A percentile compares a stretch with the other conserved stretches of the same genome.
Evolutionary conservation across 2,797 vertebrate genomes (phyloP).

Genomic region (Acanthurus lineatus): DNA sequence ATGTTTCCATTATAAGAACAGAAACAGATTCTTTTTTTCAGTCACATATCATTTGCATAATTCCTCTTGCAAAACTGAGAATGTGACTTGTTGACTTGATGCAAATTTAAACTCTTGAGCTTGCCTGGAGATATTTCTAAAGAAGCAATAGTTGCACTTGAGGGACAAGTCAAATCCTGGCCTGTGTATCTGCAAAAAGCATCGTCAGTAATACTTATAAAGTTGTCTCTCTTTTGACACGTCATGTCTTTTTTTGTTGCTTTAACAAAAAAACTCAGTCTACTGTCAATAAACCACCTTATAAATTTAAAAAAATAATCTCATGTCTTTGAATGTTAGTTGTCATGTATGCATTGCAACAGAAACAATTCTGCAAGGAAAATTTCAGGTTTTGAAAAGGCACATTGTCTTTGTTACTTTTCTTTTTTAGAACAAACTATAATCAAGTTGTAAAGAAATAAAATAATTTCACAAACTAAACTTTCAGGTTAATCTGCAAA

Average conservation of each 20-base stretch:
- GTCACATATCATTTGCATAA: constrained; percentile 39
- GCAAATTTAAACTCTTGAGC: constrained; percentile 17
- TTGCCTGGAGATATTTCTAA: constrained; percentile 23
- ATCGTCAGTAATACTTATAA: constrained; percentile 9
- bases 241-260: neutral
- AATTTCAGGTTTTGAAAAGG: constrained; percentile 15
- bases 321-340: constrained; percentile 7
- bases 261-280: constrained; percentile 15
- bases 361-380: neutral
- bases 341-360: neutral
- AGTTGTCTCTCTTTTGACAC: neutral
- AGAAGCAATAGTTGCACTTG: constrained; percentile 38
- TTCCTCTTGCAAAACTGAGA: constrained; percentile 32
- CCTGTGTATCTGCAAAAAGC: constrained; percentile 52
- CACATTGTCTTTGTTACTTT: neutral
- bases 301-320: neutral
- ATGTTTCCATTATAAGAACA: constrained; percentile 37
- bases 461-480: constrained; percentile 52
- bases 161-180: constrained; percentile 42
- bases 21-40: constrained; percentile 53
- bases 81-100: constrained; percentile 22
- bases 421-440: neutral
- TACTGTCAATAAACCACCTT: constrained; percentile 5
- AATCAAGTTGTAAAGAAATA: constrained; percentile 29
- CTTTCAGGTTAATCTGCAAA: constrained; percentile 30